Evolutionary conservation across 2,797 vertebrate genomes (phyloP), one percentile per base, ranked within the genome.

Genomic region (Champsocephalus esox): DNA sequence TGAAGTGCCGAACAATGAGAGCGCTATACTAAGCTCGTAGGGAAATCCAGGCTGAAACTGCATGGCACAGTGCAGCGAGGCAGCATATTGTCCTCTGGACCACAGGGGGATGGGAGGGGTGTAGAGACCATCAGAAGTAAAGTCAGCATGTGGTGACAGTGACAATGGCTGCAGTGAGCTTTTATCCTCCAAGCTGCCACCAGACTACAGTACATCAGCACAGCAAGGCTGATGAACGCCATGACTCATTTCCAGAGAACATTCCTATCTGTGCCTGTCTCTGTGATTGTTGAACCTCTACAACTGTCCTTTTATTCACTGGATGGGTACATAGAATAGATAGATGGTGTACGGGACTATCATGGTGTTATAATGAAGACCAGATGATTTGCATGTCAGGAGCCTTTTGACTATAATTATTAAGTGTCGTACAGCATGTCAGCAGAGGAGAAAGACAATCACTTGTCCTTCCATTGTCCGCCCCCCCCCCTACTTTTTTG

Each of bases 1-100:
- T 94, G 92, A 94, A 92, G 93, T 93, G 87, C 82, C 90, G 89
- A 93, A 94, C 91, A 93, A 93, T 90, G 84, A 90, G 80, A 80
- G 80, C 69, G 75, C 87, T 89, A 73, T 79, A 65, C 87, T 87
- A 87, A 82, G 82, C 83, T 89, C 70, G 48, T 62, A 63, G 84
- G 81, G 83, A 86, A 89, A 88, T 88, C 76, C 73, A 70, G 66
- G 56, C 81, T 82, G 78, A 84, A 88, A 81, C 85, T 83, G 84
- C 75, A 49, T 77, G 75, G 76, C 80, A 87, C 77, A 82, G 75
- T 75, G 74, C 82, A 75, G 74, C 80, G 65, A 73, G 75, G 85
- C 76, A 73, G 73, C 86, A 71, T 86, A 82, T 70, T 81, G 80
- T 91, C 83, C 77, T 66, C 21, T 0, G 68, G 60, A 83, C 79